Evolutionary conservation across 2,888 invertebrate species (phyloP), one percentile per base, ranked within the genome.

Genomic region (Agrilus cyanescens): DNA sequence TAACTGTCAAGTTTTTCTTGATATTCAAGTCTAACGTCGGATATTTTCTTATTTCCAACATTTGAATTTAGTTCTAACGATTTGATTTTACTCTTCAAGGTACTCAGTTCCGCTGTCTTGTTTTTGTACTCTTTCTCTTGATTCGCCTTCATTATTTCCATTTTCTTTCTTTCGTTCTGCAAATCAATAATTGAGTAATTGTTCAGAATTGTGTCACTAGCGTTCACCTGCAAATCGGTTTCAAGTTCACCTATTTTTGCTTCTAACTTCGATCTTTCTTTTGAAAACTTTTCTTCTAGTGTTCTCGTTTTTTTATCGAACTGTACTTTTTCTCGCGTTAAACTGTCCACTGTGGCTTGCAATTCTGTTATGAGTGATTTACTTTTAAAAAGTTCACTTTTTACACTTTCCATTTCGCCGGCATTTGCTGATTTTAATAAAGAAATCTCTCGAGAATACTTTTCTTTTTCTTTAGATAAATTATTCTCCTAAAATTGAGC

Each of bases 111-210:
- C 4, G 77, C 69, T 59, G 89, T 88, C 57, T 79, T 82, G 53
- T 82, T 79, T 56, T 83, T 81, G 45, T 80, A 71, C 55, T 90
- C 85, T 57, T 79, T 82, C 47, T 87, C 85, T 38, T 80, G 74
- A 31, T 74, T 71, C n/a, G 68, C 55, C 56, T 82, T 82, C 54
- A 76, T 70, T 46, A 81, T 73, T 41, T 85, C 83, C 20, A 76
- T 54, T 53, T 78, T 75, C 59, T 82, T 84, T 43, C 75, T 74
- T 55, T 80, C 77, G 46, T 75, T 74, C 75, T 79, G 49, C 47
- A 57, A 52, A 49, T 8, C 37, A 44, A 37, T 34, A 30, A 25
- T 33, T 43, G 29, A 44, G 42, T 32, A 16, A 43, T 37, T 41
- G 31, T 31, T 30, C 35, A 34, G 13, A 34, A 18, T 13, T 40